These are phyloP conservation scores for Sebastes hubbsi DNA, from an alignment of 2,797 vertebrate species.

Conservation along the genomic window DNA sequence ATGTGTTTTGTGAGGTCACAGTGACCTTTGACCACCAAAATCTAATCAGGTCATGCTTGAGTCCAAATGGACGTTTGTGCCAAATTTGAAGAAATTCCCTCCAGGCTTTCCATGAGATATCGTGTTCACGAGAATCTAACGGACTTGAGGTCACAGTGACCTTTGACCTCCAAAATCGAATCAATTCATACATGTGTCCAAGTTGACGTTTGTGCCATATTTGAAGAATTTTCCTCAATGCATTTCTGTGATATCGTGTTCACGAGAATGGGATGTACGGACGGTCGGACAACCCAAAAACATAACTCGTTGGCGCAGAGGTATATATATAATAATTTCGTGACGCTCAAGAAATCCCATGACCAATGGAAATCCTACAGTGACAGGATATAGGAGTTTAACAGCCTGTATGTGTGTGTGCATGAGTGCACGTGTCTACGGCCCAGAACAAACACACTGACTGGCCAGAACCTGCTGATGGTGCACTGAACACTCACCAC, in stretches of 20 bases:
- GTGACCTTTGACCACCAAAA: not conserved
- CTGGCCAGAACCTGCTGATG: conserved; percentile 77
- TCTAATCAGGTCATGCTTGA: not conserved
- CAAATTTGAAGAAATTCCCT: not conserved
- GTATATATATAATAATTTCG: no score
- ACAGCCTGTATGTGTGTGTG: not conserved
- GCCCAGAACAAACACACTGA: conserved; percentile 73
- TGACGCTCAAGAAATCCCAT: conserved; percentile 7
- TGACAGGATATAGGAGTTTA: not conserved
- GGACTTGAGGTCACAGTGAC: no score
- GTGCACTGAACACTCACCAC: conserved; percentile 58
- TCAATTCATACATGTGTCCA: no score
- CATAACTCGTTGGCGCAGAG: no score
- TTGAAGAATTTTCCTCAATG: no score
- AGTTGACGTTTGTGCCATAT: no score
- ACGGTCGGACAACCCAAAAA: no score
- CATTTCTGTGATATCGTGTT: no score
- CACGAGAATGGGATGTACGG: no score
- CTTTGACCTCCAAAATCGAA: no score
- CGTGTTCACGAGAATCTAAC: no score
- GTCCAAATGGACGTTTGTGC: not conserved
- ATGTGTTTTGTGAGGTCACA: not conserved
- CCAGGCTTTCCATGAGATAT: not conserved
- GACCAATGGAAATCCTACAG: conserved; percentile 1
- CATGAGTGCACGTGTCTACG: conserved; percentile 38